phyloP scores from a whole-genome alignment of 2,113 vertebrate species.

The Diadophis punctatus region DNA sequence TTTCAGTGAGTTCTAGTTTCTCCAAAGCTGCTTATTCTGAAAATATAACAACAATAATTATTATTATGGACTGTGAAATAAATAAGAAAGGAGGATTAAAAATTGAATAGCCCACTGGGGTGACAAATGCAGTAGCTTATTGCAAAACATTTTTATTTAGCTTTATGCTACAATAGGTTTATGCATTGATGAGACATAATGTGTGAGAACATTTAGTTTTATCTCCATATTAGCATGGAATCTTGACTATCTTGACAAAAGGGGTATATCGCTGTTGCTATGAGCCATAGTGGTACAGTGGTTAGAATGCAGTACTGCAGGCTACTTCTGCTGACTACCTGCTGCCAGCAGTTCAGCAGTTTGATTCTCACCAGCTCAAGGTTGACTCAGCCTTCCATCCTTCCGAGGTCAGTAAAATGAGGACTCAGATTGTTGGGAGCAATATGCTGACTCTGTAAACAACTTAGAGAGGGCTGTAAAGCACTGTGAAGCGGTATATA shows the following conservation, averaged over 20 bases:
- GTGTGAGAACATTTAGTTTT: background rate
- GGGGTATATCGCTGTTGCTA: background rate
- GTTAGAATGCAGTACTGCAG: too few species aligned
- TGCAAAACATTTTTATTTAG: conserved; percentile 26
- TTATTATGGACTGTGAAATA: conserved; percentile 43
- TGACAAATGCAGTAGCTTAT: conserved; percentile 31
- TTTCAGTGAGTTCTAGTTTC: conserved; percentile 48
- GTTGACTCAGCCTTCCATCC: too few species aligned
- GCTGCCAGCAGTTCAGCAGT: too few species aligned
- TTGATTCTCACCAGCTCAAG: too few species aligned
- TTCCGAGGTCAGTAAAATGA: too few species aligned
- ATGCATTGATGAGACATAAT: background rate
- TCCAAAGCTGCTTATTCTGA: conserved; percentile 53
- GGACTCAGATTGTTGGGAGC: too few species aligned
- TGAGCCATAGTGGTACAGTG: too few species aligned
- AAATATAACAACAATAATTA: conserved; percentile 57
- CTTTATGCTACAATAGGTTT: background rate
- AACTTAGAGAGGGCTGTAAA: too few species aligned
- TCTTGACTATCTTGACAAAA: background rate
- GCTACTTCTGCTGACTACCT: too few species aligned
- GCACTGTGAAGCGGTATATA: too few species aligned
- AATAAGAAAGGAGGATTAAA: conserved; percentile 40
- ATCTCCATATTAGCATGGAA: background rate
- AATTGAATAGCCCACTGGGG: conserved; percentile 41
- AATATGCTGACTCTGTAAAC: too few species aligned